Evolutionary conservation across 2,113 vertebrate species (phyloP).

Genomic region (Hylia prasina): DNA sequence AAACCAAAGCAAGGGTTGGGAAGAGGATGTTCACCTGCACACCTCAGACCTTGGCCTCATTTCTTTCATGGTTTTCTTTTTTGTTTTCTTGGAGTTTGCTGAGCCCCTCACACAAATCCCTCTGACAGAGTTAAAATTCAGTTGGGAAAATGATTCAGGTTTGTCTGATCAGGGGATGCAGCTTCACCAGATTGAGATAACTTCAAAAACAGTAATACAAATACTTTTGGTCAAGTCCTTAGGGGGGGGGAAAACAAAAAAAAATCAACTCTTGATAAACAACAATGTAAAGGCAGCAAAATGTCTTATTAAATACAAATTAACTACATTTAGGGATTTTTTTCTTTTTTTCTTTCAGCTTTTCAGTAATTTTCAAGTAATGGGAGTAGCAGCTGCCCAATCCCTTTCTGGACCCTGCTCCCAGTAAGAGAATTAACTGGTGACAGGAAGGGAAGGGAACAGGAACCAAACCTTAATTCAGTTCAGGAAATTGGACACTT

Average conservation of each 20-base stretch:
- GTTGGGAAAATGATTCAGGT: too few species aligned
- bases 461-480: neutral
- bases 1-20: neutral
- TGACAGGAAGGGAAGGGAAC: conserved; percentile 28
- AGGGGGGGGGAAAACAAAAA: neutral
- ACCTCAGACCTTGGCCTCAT: neutral
- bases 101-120: neutral
- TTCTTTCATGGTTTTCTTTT: neutral
- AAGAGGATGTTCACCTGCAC: neutral
- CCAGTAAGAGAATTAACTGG: neutral
- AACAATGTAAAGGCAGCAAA: neutral
- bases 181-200: neutral
- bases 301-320: neutral
- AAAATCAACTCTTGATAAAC: neutral
- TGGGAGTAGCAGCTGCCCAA: neutral
- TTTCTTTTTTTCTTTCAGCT: neutral
- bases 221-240: neutral
- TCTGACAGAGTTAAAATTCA: neutral
- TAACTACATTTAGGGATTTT: neutral
- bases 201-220: neutral
- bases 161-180: neutral
- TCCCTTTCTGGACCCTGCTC: neutral
- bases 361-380: neutral
- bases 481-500: conserved; percentile 20
- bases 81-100: neutral